These are phyloP conservation scores for Apomyelois bistriatella DNA, from an alignment of 2,888 invertebrate species.

Conservation along the genomic window DNA sequence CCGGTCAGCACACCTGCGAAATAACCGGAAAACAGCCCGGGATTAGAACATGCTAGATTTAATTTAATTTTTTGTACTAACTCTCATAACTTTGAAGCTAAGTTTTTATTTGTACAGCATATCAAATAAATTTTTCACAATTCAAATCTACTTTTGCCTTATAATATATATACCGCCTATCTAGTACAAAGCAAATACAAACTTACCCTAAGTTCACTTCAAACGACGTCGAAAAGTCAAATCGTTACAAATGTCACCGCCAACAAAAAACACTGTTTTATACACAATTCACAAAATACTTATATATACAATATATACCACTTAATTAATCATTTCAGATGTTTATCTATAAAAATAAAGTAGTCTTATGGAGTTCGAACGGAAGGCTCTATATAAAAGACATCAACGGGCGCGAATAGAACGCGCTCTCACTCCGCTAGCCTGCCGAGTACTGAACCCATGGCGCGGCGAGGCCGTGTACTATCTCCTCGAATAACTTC, in stretches of 20 bases:
- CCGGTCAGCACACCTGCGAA: constrained; percentile 21
- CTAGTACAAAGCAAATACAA: not conserved
- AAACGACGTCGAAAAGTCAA: constrained; percentile 21
- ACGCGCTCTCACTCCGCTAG: constrained; percentile 55
- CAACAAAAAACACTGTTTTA: constrained; percentile 20
- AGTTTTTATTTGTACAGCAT: too few species aligned
- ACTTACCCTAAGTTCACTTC: constrained; percentile 21
- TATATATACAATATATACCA: too few species aligned
- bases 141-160: too few species aligned
- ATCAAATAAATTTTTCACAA: too few species aligned
- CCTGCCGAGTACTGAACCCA: constrained; percentile 51
- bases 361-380: constrained; percentile 13
- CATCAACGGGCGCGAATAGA: constrained; percentile 39
- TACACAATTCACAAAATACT: too few species aligned
- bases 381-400: constrained; percentile 37
- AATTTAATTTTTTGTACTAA: not conserved
- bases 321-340: too few species aligned
- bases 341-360: not conserved
- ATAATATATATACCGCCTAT: not conserved
- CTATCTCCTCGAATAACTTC: constrained; percentile 64
- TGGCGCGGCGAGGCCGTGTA: constrained; percentile 35
- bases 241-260: constrained; percentile 28
- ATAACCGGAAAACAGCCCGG: not conserved
- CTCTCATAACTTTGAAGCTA: too few species aligned
- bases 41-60: not conserved